A percentile compares a stretch with the other conserved stretches of the same genome.
These are phyloP conservation scores for Mermis nigrescens DNA, from an alignment of 2,888 invertebrate species.

Conservation along the genomic window DNA sequence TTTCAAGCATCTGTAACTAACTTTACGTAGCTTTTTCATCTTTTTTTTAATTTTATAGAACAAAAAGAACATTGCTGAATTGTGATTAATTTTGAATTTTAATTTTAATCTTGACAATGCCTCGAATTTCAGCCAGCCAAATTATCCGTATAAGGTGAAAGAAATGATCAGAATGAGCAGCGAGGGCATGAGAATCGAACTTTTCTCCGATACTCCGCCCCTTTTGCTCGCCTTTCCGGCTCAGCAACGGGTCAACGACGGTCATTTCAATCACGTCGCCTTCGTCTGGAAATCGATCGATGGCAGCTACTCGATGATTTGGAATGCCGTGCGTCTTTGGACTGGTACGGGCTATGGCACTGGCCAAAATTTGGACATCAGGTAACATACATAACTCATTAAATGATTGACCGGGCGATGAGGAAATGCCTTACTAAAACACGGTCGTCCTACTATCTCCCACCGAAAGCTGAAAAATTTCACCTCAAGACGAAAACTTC, in stretches of 20 bases:
- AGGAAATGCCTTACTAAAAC: background rate
- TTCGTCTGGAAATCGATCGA: constrained; percentile 77
- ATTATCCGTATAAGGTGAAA: constrained; percentile 48
- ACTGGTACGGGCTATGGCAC: constrained; percentile 69
- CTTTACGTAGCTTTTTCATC: no score
- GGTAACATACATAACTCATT: constrained; percentile 43
- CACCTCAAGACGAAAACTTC: no score
- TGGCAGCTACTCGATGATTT: constrained; percentile 67
- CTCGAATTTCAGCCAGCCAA: constrained; percentile 47
- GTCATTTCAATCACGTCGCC: constrained; percentile 48
- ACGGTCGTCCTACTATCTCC: no score
- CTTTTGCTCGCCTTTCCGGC: constrained; percentile 20
- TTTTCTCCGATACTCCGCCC: constrained; percentile 50
- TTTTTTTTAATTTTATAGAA: no score
- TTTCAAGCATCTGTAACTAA: no score
- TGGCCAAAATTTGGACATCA: constrained; percentile 58
- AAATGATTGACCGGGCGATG: background rate
- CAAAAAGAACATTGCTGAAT: no score
- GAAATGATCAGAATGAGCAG: constrained; percentile 75
- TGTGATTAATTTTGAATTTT: no score
- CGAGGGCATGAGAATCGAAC: constrained; percentile 70
- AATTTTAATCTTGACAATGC: no score
- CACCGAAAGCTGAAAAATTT: no score
- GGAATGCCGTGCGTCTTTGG: constrained; percentile 84
- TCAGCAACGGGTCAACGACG: constrained; percentile 18